A percentile compares a stretch with the other conserved stretches of the same genome.
Conservation (phyloP, 1,140 invertebrate genomes). For the Elymnias hypermnestra region DNA sequence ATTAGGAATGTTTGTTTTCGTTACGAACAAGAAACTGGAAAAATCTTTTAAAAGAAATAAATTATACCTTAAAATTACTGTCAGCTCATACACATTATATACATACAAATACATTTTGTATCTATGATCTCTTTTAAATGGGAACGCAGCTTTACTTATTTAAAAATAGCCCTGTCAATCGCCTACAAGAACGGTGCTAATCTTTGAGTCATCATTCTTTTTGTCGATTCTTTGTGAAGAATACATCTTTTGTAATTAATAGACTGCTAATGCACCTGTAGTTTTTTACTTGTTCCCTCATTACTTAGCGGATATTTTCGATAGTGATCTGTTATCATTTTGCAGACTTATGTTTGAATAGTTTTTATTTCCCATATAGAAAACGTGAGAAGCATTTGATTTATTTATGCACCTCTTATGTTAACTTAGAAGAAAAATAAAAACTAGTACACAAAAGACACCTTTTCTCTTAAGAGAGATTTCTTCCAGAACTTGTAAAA, state of each 20-base stretch:
- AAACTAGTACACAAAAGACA: too few species aligned
- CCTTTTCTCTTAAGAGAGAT: too few species aligned
- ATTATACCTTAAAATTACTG: too few species aligned
- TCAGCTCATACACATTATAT: too few species aligned
- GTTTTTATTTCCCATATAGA: background rate
- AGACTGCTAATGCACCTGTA: conserved; percentile 6
- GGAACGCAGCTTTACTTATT: background rate
- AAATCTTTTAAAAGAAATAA: too few species aligned
- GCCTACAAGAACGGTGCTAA: conserved; percentile 2
- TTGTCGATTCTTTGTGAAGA: background rate
- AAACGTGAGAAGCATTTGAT: background rate
- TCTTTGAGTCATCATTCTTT: conserved; percentile 1
- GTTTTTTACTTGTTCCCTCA: conserved; percentile 6
- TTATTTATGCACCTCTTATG: too few species aligned
- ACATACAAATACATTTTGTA: too few species aligned
- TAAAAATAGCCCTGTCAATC: conserved; percentile 12
- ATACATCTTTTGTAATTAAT: conserved; percentile 9
- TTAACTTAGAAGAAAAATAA: too few species aligned
- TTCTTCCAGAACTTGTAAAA: too few species aligned
- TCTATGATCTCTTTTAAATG: too few species aligned
- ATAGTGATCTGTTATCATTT: conserved; percentile 11
- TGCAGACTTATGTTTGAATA: conserved; percentile 3
- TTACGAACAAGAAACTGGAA: too few species aligned
- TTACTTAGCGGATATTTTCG: conserved; percentile 13
- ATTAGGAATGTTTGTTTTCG: too few species aligned